These are phyloP conservation scores for Pseudocheirus occidentalis DNA, from an alignment of 2,797 vertebrate genomes.

Conservation along the genomic window DNA sequence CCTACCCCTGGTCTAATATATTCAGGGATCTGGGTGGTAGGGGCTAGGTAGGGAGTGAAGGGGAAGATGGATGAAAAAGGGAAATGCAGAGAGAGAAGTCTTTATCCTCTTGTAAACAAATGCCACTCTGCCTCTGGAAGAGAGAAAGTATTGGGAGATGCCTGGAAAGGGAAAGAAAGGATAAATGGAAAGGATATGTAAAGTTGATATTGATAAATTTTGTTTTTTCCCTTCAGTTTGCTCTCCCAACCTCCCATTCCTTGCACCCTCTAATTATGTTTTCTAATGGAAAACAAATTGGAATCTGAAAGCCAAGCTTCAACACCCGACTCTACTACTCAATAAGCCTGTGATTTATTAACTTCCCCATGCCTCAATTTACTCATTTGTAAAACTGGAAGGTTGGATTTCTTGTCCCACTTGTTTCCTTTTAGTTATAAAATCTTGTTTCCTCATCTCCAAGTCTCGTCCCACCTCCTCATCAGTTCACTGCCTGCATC, in stretches of 20 bases:
- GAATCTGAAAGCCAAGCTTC: background rate
- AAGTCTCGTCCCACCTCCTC: background rate
- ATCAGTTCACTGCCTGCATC: background rate
- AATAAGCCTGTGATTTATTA: background rate
- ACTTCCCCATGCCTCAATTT: background rate
- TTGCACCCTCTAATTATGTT: background rate
- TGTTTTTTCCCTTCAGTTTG: background rate
- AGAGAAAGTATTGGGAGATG: background rate
- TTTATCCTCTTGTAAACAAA: background rate
- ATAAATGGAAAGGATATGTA: background rate
- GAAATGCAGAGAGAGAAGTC: background rate
- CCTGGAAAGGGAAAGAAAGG: background rate
- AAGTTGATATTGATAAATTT: background rate
- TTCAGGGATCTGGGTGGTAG: background rate
- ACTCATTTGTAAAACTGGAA: background rate
- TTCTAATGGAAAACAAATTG: background rate
- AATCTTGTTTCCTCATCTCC: background rate
- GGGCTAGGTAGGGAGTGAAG: background rate
- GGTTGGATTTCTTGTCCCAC: background rate
- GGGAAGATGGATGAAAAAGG: background rate
- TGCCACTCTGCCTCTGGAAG: background rate
- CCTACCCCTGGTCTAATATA: background rate
- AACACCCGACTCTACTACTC: background rate
- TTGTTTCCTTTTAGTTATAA: background rate
- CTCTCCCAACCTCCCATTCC: background rate